Evolutionary conservation across 2,797 vertebrate species (phyloP).

Genomic region (Dipus sagitta): DNA sequence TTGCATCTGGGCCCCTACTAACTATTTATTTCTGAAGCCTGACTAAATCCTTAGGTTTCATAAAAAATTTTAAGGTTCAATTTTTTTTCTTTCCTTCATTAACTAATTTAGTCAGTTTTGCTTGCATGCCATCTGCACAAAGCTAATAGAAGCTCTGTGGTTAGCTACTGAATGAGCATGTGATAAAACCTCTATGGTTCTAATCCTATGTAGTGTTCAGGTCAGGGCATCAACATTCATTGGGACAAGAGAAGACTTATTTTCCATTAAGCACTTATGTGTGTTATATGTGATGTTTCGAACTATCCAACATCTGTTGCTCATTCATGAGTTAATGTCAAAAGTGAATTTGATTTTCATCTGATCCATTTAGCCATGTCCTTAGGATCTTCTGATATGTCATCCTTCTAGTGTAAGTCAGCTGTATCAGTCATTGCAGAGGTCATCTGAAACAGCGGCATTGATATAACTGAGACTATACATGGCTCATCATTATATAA

Average conservation of each 20-base stretch:
- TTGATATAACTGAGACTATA: background rate
- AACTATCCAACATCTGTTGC: background rate
- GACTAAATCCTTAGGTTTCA: background rate
- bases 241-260: background rate
- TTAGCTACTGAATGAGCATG: background rate
- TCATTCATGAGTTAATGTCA: background rate
- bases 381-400: background rate
- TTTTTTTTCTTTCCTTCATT: background rate
- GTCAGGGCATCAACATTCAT: background rate
- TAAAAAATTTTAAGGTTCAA: background rate
- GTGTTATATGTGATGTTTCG: background rate
- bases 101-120: background rate
- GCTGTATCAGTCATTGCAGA: background rate
- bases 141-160: conserved; percentile 4
- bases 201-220: background rate
- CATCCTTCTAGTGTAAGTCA: background rate
- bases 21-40: background rate
- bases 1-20: background rate
- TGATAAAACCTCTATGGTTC: background rate
- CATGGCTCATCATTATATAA: background rate
- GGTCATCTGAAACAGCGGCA: background rate
- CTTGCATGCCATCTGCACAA: background rate
- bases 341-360: conserved; percentile 56
- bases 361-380: background rate
- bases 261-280: background rate